Evolutionary conservation across 2,797 vertebrate genomes (phyloP), one percentile per base, ranked within the genome.

Genomic region (Pitangus sulphuratus): DNA sequence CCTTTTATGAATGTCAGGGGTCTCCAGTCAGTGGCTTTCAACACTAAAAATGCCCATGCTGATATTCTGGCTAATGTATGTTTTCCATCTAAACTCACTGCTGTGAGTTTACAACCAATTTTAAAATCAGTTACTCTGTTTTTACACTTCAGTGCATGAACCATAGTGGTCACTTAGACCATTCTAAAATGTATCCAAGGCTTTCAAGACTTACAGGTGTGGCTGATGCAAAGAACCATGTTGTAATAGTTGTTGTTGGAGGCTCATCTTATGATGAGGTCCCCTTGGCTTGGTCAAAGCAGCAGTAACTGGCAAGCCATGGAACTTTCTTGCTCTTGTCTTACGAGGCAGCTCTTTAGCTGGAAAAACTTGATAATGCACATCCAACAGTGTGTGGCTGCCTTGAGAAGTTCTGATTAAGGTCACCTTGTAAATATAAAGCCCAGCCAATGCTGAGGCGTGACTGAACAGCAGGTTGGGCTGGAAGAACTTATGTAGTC

Each of bases 211-310:
- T 17, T 60, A 8, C 25, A 42, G 13, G 5, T 39, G 54, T 89
- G 53, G 33, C 12, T 81, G n/a, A 26, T 30, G 22, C 45, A 13
- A 15, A 56, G 21, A 90, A 14, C 21, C 17, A 2, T 2, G 2
- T 3, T 64, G 25, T 60, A 18, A 8, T 3, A 12, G 8, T 30
- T 30, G 19, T 31, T 83, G 19, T 16, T 54, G 35, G 33, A 71
- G 31, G 30, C 3, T 45, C 2, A 0, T 5, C 31, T 75, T 40
- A 22, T 3, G 12, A 16, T 35, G 6, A 1, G 30, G 6, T 75
- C 8, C 3, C 31, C 13, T 24, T 53, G 57, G 17, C 15, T 39
- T 28, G 30, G 24, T 76, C 7, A 54, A 39, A 68, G 54, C 56
- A 81, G 57, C 31, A 82, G 25, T 12, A 68, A 1, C 11, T 62